A percentile compares a stretch with the other conserved stretches of the same genome.
These are phyloP conservation scores for Hemicordylus capensis DNA, from an alignment of 2,113 vertebrate genomes.

Conservation along the genomic window DNA sequence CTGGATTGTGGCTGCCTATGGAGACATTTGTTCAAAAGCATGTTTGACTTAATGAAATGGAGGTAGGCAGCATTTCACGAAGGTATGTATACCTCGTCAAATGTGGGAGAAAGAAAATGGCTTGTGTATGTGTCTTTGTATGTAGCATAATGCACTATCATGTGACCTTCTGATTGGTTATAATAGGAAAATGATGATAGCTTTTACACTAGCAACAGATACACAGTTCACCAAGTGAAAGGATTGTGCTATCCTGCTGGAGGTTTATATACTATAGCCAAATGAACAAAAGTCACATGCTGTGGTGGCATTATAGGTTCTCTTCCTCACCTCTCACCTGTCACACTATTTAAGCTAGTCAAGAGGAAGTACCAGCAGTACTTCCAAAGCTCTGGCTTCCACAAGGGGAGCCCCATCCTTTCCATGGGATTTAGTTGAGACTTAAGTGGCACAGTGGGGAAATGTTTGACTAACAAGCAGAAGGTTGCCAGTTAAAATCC, in stretches of 20 bases:
- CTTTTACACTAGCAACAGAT: not conserved
- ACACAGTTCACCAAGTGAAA: not conserved
- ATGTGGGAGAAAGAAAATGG: not conserved
- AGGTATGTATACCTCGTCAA: too few relatives aligned
- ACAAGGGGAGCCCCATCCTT: too few relatives aligned
- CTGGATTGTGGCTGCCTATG: not conserved
- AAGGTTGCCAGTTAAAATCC: too few relatives aligned
- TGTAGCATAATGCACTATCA: not conserved
- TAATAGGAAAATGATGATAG: too few relatives aligned
- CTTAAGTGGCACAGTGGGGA: too few relatives aligned
- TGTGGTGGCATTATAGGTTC: too few relatives aligned
- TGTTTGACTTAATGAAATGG: not conserved
- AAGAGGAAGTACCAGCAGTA: too few relatives aligned
- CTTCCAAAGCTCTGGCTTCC: too few relatives aligned
- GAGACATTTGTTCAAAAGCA: not conserved
- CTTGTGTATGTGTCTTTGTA: not conserved
- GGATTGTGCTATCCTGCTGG: not conserved
- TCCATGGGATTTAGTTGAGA: too few relatives aligned
- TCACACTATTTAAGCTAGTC: too few relatives aligned
- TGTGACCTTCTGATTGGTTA: not conserved
- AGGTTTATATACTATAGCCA: not conserved
- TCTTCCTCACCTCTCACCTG: too few relatives aligned
- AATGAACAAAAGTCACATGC: not conserved
- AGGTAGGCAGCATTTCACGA: not conserved
- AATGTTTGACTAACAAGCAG: too few relatives aligned